These are phyloP conservation scores for Chymomyza procnemis DNA, from an alignment of 2,888 invertebrate species.

Conservation along the genomic window DNA sequence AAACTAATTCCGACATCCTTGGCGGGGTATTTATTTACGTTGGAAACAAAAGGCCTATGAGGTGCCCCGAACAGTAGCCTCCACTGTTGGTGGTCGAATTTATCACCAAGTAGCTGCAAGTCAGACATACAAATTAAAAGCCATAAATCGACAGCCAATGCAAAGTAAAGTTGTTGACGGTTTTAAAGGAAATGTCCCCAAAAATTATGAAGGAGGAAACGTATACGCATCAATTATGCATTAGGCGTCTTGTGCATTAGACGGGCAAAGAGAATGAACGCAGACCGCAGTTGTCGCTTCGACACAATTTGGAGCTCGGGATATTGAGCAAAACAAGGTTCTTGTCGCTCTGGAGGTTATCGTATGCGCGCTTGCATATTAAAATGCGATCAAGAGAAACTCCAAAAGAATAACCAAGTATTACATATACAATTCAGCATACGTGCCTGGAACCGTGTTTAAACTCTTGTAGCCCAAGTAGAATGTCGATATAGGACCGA, in stretches of 20 bases:
- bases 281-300: neutral
- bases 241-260: slow-evolving; percentile 55
- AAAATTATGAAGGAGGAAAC: slow-evolving; percentile 65
- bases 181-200: slow-evolving; percentile 64
- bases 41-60: neutral
- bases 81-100: slow-evolving; percentile 70
- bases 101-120: slow-evolving; percentile 50
- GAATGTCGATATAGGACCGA: neutral
- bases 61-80: slow-evolving; percentile 63
- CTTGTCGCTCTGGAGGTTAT: slow-evolving; percentile 36
- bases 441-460: slow-evolving; percentile 37
- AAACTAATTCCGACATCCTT: slow-evolving; percentile 28
- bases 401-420: slow-evolving; percentile 16
- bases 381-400: slow-evolving; percentile 47
- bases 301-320: neutral
- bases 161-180: slow-evolving; percentile 28
- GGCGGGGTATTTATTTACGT: neutral
- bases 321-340: slow-evolving; percentile 34
- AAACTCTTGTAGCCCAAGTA: neutral
- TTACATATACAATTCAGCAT: slow-evolving; percentile 50
- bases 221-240: slow-evolving; percentile 65
- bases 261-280: slow-evolving; percentile 14
- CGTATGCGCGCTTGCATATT: slow-evolving; percentile 71
- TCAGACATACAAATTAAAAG: slow-evolving; percentile 70
- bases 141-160: slow-evolving; percentile 58